phyloP scores from a whole-genome alignment of 2,797 vertebrate species.

The Poecilia wingei region DNA sequence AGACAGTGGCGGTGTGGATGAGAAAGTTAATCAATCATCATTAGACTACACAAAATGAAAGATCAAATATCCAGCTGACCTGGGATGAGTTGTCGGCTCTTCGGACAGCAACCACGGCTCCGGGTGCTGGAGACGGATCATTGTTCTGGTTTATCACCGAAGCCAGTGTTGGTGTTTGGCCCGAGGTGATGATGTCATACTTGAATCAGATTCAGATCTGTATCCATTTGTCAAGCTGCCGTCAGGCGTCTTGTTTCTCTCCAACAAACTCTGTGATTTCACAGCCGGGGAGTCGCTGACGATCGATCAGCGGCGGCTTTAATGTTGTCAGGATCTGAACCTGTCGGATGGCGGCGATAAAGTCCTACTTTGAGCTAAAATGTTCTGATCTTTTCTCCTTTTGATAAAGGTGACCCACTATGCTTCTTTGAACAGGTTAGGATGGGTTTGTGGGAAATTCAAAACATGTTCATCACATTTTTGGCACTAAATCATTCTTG shows the following conservation, averaged over 20 bases:
- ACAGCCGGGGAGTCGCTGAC: not conserved
- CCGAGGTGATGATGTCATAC: slow-evolving; percentile 7
- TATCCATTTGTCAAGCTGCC: slow-evolving; percentile 6
- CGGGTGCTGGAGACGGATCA: not conserved
- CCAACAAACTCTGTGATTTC: slow-evolving; percentile 18
- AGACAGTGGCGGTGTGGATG: not conserved
- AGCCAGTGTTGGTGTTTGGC: not conserved
- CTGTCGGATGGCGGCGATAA: not conserved
- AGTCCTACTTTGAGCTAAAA: not conserved
- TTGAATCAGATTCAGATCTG: slow-evolving; percentile 4
- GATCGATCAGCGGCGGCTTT: not conserved
- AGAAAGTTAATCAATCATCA: not conserved
- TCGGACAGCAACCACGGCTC: not conserved
- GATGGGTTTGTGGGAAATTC: no score
- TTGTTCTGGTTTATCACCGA: not conserved
- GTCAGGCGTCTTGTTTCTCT: not conserved
- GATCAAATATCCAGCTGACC: not conserved
- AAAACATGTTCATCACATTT: no score
- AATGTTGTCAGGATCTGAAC: not conserved
- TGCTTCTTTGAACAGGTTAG: no score
- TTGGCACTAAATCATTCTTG: no score
- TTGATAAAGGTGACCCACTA: not conserved
- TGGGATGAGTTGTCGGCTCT: not conserved
- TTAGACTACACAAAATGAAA: not conserved
- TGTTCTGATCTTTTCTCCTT: not conserved